Conservation (phyloP, 2,888 invertebrate genomes). For the Trichogramma evanescens region DNA sequence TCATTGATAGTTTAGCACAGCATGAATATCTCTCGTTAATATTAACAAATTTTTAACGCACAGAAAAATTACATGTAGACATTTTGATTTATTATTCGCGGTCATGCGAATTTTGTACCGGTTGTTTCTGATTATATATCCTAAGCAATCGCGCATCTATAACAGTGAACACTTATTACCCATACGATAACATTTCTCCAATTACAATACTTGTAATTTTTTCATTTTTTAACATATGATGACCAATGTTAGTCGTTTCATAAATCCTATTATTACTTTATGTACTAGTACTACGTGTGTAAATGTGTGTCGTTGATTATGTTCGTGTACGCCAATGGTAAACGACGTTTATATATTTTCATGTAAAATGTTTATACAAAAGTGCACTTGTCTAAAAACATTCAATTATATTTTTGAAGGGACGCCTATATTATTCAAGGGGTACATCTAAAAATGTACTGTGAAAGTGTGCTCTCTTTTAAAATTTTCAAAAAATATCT, state of each 20-base stretch:
- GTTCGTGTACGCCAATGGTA: constrained; percentile 5
- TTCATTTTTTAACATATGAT: not conserved
- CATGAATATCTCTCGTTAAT: no score
- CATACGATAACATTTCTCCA: not conserved
- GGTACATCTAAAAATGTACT: constrained; percentile 6
- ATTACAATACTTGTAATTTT: constrained; percentile 1
- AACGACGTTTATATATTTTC: not conserved
- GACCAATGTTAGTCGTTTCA: constrained; percentile 12
- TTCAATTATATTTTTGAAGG: constrained; percentile 6
- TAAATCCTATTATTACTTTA: no score
- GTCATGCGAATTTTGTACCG: no score
- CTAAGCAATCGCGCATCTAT: no score
- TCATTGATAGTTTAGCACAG: no score
- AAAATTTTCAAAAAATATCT: not conserved
- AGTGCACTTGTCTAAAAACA: constrained; percentile 16
- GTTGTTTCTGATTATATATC: no score
- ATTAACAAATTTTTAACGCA: no score
- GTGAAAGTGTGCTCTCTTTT: constrained; percentile 4
- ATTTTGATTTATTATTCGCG: no score
- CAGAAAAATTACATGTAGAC: no score
- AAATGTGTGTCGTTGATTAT: constrained; percentile 13
- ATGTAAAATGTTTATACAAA: constrained; percentile 16
- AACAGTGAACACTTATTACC: no score
- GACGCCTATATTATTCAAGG: no score
- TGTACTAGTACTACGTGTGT: constrained; percentile 16